phyloP scores from a whole-genome alignment of 92 coral and sea anemone genomes.

The Siderastrea radians region DNA sequence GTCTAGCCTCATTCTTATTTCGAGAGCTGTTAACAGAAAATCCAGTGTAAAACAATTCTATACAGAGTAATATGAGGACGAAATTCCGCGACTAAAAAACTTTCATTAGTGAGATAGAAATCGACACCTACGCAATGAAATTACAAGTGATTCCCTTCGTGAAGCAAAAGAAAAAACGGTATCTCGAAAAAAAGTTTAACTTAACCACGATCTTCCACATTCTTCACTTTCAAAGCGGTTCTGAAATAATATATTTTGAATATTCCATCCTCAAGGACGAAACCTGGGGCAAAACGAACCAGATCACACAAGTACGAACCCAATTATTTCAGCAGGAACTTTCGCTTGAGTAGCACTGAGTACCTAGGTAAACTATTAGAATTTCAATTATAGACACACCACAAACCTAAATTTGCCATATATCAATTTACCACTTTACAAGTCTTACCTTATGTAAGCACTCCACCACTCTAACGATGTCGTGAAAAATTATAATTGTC shows the following conservation, averaged over 20 bases:
- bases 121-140: slow-evolving; percentile 28
- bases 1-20: too few relatives aligned
- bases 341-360: not conserved
- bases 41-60: not conserved
- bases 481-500: slow-evolving; percentile 93
- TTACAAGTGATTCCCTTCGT: not conserved
- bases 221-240: not conserved
- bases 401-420: not conserved
- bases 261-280: not conserved
- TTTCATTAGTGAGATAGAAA: not conserved
- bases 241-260: not conserved
- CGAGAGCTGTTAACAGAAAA: not conserved
- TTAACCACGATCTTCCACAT: not conserved
- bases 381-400: not conserved
- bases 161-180: not conserved
- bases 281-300: not conserved
- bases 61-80: not conserved
- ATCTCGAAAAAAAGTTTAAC: not conserved
- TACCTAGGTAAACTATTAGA: not conserved
- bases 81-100: slow-evolving; percentile 27
- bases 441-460: slow-evolving; percentile 93
- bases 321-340: not conserved
- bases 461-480: slow-evolving; percentile 98
- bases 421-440: not conserved
- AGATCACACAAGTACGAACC: not conserved